Conservation (phyloP, 2,888 invertebrate genomes). For the Sabatieria punctata region DNA sequence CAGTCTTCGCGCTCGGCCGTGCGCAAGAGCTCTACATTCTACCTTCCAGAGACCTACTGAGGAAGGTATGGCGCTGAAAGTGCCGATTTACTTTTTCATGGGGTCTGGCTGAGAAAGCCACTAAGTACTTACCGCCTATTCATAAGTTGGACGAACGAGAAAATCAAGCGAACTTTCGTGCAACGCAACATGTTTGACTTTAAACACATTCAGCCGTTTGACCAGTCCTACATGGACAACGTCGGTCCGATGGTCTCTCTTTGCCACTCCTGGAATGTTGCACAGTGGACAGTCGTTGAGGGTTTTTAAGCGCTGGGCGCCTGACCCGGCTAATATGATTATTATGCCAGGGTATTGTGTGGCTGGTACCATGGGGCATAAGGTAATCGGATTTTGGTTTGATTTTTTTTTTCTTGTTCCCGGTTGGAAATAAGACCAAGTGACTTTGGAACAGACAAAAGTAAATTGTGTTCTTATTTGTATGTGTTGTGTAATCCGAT, state of each 20-base stretch:
- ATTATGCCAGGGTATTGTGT: constrained; percentile 57
- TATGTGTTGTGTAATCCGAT: too few relatives aligned
- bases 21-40: constrained; percentile 97
- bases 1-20: constrained; percentile 91
- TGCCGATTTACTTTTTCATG: constrained; percentile 78
- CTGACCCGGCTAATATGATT: constrained; percentile 86
- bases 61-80: constrained; percentile 95
- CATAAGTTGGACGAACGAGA: constrained; percentile 99
- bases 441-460: too few relatives aligned
- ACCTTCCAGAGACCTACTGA: too few relatives aligned
- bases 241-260: constrained; percentile 89
- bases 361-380: constrained; percentile 92
- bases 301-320: constrained; percentile 97
- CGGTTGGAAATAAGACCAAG: too few relatives aligned
- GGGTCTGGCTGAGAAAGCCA: constrained; percentile 78
- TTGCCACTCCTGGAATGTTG: constrained; percentile 95
- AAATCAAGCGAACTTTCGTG: constrained; percentile 95
- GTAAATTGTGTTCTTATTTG: too few relatives aligned
- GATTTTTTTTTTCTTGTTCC: too few relatives aligned
- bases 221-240: constrained; percentile 54
- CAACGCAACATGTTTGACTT: constrained; percentile 99
- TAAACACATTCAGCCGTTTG: constrained; percentile 83
- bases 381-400: constrained; percentile 36
- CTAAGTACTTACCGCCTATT: constrained; percentile 98
- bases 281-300: constrained; percentile 91